A percentile compares a stretch with the other conserved stretches of the same genome.
phyloP scores from a whole-genome alignment of 2,113 vertebrate species.

The Dicerorhinus sumatrensis region DNA sequence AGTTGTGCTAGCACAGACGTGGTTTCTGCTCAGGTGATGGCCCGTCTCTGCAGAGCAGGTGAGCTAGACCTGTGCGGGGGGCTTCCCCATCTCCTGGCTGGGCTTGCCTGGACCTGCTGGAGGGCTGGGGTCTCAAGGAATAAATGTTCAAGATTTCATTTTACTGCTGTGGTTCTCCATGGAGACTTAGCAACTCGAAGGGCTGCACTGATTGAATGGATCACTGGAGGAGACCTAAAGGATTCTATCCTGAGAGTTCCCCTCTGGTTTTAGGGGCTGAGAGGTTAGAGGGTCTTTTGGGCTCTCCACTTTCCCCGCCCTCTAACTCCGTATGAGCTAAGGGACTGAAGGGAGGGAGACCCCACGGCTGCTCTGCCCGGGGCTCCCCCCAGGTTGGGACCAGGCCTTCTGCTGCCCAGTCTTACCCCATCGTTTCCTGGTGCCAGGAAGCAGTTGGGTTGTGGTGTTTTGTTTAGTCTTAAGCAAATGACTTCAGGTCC shows the following conservation, averaged over 20 bases:
- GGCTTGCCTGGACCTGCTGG: too few species aligned
- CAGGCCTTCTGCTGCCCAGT: not conserved
- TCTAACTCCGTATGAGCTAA: not conserved
- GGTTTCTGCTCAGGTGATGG: not conserved
- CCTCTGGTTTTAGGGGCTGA: accelerated
- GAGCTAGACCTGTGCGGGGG: not conserved
- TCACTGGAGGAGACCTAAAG: not conserved
- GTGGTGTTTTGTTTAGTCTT: not conserved
- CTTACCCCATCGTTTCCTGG: not conserved
- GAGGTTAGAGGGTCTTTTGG: accelerated
- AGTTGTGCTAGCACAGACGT: accelerated
- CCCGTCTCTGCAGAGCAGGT: not conserved
- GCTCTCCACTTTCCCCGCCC: too few species aligned
- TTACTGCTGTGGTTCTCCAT: not conserved
- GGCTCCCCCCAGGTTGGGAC: accelerated
- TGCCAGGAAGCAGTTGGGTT: not conserved
- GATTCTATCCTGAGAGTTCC: accelerated
- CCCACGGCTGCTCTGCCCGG: accelerated
- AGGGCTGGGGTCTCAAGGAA: not conserved
- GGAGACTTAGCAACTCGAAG: accelerated
- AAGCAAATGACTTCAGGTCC: not conserved
- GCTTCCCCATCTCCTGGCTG: not conserved
- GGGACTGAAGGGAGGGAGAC: accelerated
- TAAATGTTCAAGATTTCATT: accelerated
- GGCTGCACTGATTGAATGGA: accelerated